phyloP scores from a whole-genome alignment of 2,797 vertebrate genomes.

The Uromys caudimaculatus region DNA sequence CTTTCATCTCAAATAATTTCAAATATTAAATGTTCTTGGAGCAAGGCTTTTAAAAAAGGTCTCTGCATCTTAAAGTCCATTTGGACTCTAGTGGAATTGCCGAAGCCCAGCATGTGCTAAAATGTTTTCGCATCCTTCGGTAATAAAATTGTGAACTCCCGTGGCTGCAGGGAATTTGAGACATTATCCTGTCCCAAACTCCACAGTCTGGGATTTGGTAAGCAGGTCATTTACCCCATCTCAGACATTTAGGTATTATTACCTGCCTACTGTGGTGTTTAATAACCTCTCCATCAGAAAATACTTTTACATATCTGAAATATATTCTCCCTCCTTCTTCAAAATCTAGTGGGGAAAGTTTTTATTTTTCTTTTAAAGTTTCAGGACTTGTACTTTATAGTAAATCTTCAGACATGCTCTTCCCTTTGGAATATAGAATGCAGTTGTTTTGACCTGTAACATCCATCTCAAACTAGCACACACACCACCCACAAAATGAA shows the following conservation, averaged over 20 bases:
- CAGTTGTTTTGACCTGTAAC: not conserved
- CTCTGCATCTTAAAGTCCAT: constrained; percentile 78
- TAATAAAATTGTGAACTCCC: constrained; percentile 79
- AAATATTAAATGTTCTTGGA: constrained; percentile 82
- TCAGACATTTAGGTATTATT: constrained; percentile 65
- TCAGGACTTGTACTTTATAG: not conserved
- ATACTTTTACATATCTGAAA: constrained; percentile 61
- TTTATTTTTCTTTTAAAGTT: not conserved
- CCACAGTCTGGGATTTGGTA: constrained; percentile 60
- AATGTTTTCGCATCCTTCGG: constrained; percentile 77
- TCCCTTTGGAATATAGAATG: not conserved
- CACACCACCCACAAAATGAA: not conserved
- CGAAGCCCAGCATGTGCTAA: constrained; percentile 72
- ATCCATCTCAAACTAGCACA: not conserved
- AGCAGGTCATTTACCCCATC: constrained; percentile 65
- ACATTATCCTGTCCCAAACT: constrained; percentile 71
- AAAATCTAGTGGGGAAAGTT: not conserved
- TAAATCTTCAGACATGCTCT: not conserved
- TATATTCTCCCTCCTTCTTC: not conserved
- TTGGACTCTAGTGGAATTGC: constrained; percentile 83
- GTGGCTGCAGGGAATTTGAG: constrained; percentile 66
- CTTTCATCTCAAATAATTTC: constrained; percentile 86
- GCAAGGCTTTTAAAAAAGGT: constrained; percentile 72
- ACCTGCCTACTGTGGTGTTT: constrained; percentile 71
- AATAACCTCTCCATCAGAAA: constrained; percentile 71